Evolutionary conservation across 2,888 invertebrate genomes (phyloP), one percentile per base, ranked within the genome.

Genomic region (Eupithecia subfuscata): DNA sequence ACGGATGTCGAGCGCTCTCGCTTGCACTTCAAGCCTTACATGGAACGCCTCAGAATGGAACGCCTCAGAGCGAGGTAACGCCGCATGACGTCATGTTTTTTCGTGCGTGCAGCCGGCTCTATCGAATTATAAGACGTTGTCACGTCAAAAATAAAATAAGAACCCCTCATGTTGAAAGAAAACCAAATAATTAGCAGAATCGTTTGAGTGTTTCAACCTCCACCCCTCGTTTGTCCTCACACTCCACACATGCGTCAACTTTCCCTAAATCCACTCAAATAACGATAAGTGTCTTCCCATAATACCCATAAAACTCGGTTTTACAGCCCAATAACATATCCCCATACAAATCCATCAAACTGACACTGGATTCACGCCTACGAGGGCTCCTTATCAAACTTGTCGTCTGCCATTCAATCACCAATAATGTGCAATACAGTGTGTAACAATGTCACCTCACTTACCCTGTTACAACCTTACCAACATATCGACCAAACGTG

Each of bases 391-490:
- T 94, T 94, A 93, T 93, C 93, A 92, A 91, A 90, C 85, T 91
- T 92, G 93, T 92, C 92, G 87, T 85, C 91, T 91, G 90, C 88
- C 91, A 92, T 93, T 94, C 93, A 94, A 95, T 95, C 94, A 94
- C 92, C 92, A 94, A 94, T 95, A 95, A 94, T 94, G 94, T 92
- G 92, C 93, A 93, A 92, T 93, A 94, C 93, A 93, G 87, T 92
- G 93, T 92, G 89, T 93, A 90, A 95, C 94, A 94, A 92, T 92
- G 94, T 95, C 92, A 92, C 91, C 92, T 86, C 88, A 87, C 87
- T 87, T 90, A 88, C 90, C 84, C 83, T 84, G 81, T 63, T 78
- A 65, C 76, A 77, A 80, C 79, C 83, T 87, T 88, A 88, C 83
- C 79, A 79, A 76, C 78, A 75, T 82, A 84, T 79, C 79, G 75